Conservation (phyloP, 2,888 invertebrate species). For the Rhyacophila evoluta region DNA sequence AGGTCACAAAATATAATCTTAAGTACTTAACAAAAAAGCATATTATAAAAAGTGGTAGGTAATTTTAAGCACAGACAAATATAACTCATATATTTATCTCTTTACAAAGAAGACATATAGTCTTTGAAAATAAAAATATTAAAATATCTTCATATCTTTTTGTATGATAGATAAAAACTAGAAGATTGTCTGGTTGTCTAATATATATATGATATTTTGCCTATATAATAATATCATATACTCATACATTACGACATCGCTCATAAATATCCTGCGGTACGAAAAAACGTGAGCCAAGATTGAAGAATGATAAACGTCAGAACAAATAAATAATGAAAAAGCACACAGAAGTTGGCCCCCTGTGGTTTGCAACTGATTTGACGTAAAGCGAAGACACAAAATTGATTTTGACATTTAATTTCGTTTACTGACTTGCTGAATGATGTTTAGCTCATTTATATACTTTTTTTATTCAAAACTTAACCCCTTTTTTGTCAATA, state of each 20-base stretch:
- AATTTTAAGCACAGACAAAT: too few species aligned
- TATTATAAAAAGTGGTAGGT: too few species aligned
- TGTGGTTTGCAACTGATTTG: conserved; percentile 31
- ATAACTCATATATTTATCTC: too few species aligned
- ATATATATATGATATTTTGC: too few species aligned
- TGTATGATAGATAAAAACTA: too few species aligned
- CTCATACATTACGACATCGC: conserved; percentile 26
- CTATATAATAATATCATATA: neutral
- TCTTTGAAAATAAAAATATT: too few species aligned
- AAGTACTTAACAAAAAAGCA: too few species aligned
- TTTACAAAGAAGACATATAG: too few species aligned
- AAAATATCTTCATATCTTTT: too few species aligned
- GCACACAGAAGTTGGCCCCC: conserved; percentile 47
- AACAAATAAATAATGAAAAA: conserved; percentile 40
- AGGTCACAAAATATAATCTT: too few species aligned
- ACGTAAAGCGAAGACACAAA: conserved; percentile 31
- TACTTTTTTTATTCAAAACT: neutral
- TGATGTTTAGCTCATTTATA: conserved; percentile 12
- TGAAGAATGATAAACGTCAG: conserved; percentile 36
- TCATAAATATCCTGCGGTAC: conserved; percentile 38
- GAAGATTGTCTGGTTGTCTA: too few species aligned
- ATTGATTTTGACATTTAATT: conserved; percentile 46
- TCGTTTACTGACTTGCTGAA: conserved; percentile 30
- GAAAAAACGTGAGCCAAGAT: conserved; percentile 38
- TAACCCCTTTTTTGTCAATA: neutral